phyloP scores from a whole-genome alignment of 2,797 vertebrate species.

The Pelobates cultripes region DNA sequence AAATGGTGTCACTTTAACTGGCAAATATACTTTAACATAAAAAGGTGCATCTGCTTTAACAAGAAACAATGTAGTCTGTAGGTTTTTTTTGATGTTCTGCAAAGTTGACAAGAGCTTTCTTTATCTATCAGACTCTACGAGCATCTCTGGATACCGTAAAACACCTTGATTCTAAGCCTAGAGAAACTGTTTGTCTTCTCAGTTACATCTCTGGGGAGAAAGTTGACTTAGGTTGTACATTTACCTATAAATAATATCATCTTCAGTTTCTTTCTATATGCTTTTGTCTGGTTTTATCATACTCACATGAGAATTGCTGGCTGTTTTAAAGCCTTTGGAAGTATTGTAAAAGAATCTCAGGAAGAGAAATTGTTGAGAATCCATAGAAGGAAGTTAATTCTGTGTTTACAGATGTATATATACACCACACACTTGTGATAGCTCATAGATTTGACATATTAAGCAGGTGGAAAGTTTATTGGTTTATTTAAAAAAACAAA shows the following conservation, averaged over 20 bases:
- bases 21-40: not conserved
- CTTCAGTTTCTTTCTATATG: not conserved
- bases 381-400: conserved; percentile 11
- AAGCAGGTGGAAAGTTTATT: not conserved
- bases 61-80: not conserved
- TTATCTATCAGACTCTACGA: conserved; percentile 1
- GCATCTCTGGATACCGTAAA: not conserved
- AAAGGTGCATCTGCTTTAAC: not conserved
- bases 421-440: not conserved
- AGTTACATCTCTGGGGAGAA: not conserved
- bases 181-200: conserved; percentile 7
- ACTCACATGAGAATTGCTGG: conserved; percentile 13
- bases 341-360: conserved; percentile 1
- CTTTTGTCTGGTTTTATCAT: conserved; percentile 31
- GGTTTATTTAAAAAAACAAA: no score
- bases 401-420: not conserved
- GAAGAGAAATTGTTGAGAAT: conserved; percentile 2
- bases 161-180: conserved; percentile 12
- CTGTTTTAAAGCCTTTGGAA: conserved; percentile 1
- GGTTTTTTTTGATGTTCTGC: not conserved
- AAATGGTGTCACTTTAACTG: no score
- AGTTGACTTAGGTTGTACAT: not conserved
- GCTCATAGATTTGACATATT: not conserved
- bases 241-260: conserved; percentile 27
- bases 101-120: conserved; percentile 1